phyloP scores from a whole-genome alignment of 2,888 invertebrate species.

The Drosophila colorata region DNA sequence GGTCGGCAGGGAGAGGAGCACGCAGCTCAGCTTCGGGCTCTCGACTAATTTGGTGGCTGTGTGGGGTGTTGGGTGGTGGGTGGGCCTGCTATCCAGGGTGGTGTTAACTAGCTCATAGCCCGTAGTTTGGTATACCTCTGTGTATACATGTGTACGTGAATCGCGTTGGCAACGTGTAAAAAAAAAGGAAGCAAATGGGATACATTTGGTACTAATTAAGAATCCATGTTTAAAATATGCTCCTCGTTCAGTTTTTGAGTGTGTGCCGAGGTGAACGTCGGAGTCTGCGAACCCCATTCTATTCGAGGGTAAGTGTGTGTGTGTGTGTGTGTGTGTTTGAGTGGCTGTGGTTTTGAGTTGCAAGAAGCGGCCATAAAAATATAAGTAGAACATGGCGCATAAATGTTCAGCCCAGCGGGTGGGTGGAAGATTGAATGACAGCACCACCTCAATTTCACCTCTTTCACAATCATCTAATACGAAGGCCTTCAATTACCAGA shows the following conservation, averaged over 20 bases:
- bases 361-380: conserved; percentile 75
- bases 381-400: conserved; percentile 80
- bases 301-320: conserved; percentile 10
- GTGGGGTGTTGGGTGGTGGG: conserved; percentile 1
- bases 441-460: conserved; percentile 49
- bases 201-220: conserved; percentile 83
- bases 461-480: conserved; percentile 27
- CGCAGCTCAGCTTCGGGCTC: conserved; percentile 34
- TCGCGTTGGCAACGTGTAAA: conserved; percentile 57
- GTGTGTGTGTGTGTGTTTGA: conserved; percentile 26
- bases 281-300: conserved; percentile 22
- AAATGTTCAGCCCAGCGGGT: conserved; percentile 65
- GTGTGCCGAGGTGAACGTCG: conserved; percentile 37
- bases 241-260: conserved; percentile 46
- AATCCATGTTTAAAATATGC: conserved; percentile 83
- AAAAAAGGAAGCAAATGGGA: conserved; percentile 61
- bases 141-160: conserved; percentile 65
- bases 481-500: conserved; percentile 39
- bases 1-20: conserved; percentile 15
- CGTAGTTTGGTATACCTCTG: conserved; percentile 49
- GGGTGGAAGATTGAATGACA: conserved; percentile 62
- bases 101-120: conserved; percentile 65
- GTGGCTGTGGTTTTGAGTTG: conserved; percentile 64
- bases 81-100: conserved; percentile 40
- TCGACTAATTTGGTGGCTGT: conserved; percentile 55